Percentiles rank a stretch among this genome's conserved stretches.
These are phyloP conservation scores for Schizaphis graminum DNA, from an alignment of 2,888 invertebrate species.

Conservation along the genomic window DNA sequence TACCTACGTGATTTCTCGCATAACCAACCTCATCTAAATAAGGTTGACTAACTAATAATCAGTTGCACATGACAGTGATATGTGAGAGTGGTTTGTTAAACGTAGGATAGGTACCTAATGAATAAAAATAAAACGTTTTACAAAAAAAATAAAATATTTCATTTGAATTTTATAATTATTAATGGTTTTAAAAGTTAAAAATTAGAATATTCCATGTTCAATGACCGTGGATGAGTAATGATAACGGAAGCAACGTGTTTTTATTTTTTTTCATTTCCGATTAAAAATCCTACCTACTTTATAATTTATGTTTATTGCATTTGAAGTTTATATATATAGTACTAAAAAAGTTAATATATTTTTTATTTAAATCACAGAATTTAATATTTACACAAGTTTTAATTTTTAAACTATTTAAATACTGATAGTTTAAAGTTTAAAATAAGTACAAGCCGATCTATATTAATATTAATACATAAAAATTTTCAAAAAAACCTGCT, in stretches of 20 bases:
- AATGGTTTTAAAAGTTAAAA: not conserved
- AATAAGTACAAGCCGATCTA: not conserved
- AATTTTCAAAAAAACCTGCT: not conserved
- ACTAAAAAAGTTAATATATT: not conserved
- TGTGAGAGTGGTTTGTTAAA: not conserved
- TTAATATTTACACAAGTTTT: not conserved
- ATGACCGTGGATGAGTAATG: not conserved
- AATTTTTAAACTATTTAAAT: not conserved
- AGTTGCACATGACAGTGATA: not conserved
- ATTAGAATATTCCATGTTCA: not conserved
- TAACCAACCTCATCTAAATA: not conserved
- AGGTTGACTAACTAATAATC: not conserved
- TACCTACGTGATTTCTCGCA: not conserved
- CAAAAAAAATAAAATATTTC: not conserved
- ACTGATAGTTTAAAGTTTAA: not conserved
- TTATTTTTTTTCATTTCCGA: not conserved
- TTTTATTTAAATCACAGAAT: not conserved
- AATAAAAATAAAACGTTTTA: not conserved
- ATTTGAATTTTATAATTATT: not conserved
- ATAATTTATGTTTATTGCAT: not conserved
- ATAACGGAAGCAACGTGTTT: not conserved
- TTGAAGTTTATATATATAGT: not conserved
- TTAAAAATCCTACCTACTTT: not conserved
- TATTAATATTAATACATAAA: not conserved
- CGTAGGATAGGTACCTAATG: not conserved